phyloP scores from a whole-genome alignment of 2,113 vertebrate species.

The Oceanodroma tethys region DNA sequence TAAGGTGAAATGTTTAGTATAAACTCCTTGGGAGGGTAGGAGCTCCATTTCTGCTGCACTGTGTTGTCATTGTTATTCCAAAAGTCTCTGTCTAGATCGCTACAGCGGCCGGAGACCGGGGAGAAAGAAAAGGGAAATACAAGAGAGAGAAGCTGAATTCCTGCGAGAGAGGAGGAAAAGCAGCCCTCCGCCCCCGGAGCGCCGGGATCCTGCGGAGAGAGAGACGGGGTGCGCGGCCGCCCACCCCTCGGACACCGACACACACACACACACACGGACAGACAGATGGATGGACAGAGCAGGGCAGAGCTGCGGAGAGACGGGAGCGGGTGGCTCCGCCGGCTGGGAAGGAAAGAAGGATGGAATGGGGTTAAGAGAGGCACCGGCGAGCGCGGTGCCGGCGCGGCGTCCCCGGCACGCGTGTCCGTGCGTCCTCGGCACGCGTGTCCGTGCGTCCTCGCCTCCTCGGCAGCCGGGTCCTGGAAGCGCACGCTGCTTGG shows the following conservation, averaged over 20 bases:
- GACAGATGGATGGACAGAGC: not conserved
- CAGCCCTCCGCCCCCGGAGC: not conserved
- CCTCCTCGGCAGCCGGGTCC: not conserved
- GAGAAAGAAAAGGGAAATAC: constrained; percentile 80
- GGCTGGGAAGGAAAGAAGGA: constrained; percentile 64
- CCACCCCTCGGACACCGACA: not conserved
- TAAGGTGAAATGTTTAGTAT: constrained; percentile 99
- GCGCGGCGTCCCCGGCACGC: not conserved
- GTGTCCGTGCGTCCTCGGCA: rapidly evolving
- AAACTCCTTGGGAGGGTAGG: constrained; percentile 99
- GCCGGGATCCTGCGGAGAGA: constrained; percentile 53
- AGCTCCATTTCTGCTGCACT: constrained; percentile 99
- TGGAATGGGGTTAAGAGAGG: not conserved
- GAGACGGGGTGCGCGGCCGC: not conserved
- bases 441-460: not conserved
- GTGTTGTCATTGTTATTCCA: constrained; percentile 99
- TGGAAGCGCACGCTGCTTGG: not conserved
- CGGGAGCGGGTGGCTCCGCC: not conserved
- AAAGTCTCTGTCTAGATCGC: constrained; percentile 99
- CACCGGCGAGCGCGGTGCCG: rapidly evolving
- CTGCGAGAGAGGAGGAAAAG: constrained; percentile 49
- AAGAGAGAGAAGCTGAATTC: constrained; percentile 75
- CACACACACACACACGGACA: not conserved
- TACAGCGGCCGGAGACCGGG: constrained; percentile 83
- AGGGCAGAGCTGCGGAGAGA: constrained; percentile 39